Percentiles rank a stretch among this genome's conserved stretches.
Conservation (phyloP, 2,888 invertebrate genomes). For the Pristionchus japonicus region DNA sequence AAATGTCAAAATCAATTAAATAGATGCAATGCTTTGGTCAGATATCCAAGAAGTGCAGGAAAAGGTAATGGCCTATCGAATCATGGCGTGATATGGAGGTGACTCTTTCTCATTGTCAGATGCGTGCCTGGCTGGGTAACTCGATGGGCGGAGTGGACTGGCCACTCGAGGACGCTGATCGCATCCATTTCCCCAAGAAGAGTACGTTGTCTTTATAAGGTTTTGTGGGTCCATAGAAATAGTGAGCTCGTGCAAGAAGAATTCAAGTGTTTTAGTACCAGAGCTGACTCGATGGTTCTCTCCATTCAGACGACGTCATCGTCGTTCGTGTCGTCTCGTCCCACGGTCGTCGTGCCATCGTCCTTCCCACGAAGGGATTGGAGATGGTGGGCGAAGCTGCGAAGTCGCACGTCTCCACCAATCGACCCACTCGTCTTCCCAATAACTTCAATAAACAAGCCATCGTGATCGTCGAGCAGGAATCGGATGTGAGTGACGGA, state of each 20-base stretch:
- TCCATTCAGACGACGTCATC: background rate
- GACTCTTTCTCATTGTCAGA: too few species aligned
- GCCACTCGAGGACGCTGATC: background rate
- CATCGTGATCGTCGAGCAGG: background rate
- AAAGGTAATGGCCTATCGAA: too few species aligned
- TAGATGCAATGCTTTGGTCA: too few species aligned
- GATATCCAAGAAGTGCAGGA: too few species aligned
- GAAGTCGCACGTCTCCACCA: background rate
- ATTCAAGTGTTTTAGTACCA: too few species aligned
- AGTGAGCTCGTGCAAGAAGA: too few species aligned
- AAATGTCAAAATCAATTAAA: too few species aligned
- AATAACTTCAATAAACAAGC: background rate
- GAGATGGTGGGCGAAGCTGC: background rate
- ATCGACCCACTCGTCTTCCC: background rate
- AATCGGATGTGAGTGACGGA: background rate
- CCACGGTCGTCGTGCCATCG: background rate
- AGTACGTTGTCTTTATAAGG: background rate
- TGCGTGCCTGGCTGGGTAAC: background rate
- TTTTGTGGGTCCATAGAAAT: too few species aligned
- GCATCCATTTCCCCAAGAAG: background rate
- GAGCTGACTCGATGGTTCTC: too few species aligned
- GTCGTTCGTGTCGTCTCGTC: background rate
- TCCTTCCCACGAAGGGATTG: background rate
- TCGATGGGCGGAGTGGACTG: background rate
- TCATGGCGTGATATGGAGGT: too few species aligned